These are phyloP conservation scores for Adelognathus sp. DNA, from an alignment of 2,888 invertebrate species.

Conservation along the genomic window DNA sequence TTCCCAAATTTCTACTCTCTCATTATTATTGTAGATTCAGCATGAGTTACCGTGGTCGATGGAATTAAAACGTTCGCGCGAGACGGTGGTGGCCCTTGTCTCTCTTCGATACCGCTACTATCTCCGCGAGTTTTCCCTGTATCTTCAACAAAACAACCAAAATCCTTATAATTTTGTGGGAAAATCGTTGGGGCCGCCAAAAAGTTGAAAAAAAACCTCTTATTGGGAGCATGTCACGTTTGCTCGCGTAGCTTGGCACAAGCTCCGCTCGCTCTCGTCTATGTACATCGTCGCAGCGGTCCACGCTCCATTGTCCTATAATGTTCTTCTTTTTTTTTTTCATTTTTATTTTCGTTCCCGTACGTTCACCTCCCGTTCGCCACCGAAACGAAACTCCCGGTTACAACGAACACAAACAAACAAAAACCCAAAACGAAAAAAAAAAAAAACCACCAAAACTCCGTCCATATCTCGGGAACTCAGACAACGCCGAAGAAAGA, in stretches of 20 bases:
- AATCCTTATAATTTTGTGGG: conserved; percentile 46
- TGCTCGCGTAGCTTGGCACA: conserved; percentile 26
- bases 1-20: conserved; percentile 72
- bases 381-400: conserved; percentile 45
- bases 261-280: conserved; percentile 9
- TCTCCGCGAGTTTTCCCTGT: conserved; percentile 56
- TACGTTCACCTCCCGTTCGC: conserved; percentile 73
- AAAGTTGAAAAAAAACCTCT: background rate
- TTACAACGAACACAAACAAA: conserved; percentile 6
- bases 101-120: conserved; percentile 56
- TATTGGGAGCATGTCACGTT: conserved; percentile 33
- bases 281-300: conserved; percentile 10
- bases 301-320: conserved; percentile 46
- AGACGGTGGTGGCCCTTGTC: conserved; percentile 76
- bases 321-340: conserved; percentile 69
- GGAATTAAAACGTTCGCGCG: conserved; percentile 76
- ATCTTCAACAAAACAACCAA: conserved; percentile 13
- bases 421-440: background rate
- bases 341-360: conserved; percentile 68
- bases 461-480: conserved; percentile 65
- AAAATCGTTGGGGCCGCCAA: background rate
- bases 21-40: conserved; percentile 80
- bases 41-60: conserved; percentile 81
- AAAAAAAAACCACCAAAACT: conserved; percentile 33
- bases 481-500: conserved; percentile 79